These are phyloP conservation scores for Salvelinus sp. DNA, from an alignment of 2,113 vertebrate species.

Conservation along the genomic window DNA sequence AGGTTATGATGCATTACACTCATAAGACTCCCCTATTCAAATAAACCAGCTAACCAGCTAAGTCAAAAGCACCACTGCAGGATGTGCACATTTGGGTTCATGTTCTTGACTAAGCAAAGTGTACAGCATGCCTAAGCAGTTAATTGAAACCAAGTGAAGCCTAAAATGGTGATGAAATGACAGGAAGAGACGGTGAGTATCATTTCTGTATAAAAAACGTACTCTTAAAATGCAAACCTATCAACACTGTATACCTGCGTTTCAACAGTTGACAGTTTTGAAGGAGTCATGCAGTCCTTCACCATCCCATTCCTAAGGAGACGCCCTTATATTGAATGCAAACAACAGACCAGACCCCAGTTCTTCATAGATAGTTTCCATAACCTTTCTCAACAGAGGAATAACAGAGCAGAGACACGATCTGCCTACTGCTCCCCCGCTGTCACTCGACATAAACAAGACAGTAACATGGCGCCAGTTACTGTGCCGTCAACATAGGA, in stretches of 20 bases:
- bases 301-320: not conserved
- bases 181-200: too few relatives aligned
- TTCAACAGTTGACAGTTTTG: not conserved
- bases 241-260: not conserved
- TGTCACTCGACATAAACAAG: slow-evolving; percentile 68
- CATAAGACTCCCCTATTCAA: slow-evolving; percentile 39
- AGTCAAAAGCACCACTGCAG: too few relatives aligned
- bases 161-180: too few relatives aligned
- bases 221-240: not conserved
- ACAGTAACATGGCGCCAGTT: slow-evolving; percentile 59
- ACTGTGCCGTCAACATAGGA: slow-evolving; percentile 48
- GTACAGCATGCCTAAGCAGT: too few relatives aligned
- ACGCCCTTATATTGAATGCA: too few relatives aligned
- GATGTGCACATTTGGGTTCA: too few relatives aligned
- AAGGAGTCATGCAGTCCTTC: not conserved
- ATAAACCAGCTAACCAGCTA: slow-evolving; percentile 29
- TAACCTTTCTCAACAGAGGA: slow-evolving; percentile 72
- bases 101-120: too few relatives aligned
- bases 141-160: too few relatives aligned
- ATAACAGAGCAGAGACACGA: slow-evolving; percentile 72
- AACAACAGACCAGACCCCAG: slow-evolving; percentile 43
- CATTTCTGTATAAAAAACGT: too few relatives aligned
- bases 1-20: slow-evolving; percentile 63
- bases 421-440: slow-evolving; percentile 63
- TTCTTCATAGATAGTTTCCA: slow-evolving; percentile 63